phyloP scores from a whole-genome alignment of 2,113 vertebrate genomes.

The Hydropotes inermis region DNA sequence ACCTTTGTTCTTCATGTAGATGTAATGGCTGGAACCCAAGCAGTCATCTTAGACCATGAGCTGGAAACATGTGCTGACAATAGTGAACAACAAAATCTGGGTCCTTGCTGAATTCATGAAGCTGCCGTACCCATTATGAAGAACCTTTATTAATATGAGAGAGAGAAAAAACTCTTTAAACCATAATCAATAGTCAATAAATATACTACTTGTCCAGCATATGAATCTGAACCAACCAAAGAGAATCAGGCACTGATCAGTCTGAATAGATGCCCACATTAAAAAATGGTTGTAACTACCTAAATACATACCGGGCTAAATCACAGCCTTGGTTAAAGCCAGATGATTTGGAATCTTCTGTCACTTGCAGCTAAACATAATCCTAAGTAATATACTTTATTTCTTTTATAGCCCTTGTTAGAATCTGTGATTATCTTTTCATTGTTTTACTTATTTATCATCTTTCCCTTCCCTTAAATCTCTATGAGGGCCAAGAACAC shows the following conservation, averaged over 20 bases:
- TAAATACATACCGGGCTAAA: neutral
- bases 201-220: neutral
- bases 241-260: neutral
- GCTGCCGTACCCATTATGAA: neutral
- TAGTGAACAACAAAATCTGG: neutral
- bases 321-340: neutral
- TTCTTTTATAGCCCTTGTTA: neutral
- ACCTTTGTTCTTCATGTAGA: neutral
- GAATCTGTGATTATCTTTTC: neutral
- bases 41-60: neutral
- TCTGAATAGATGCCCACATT: neutral
- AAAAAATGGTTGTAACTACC: neutral
- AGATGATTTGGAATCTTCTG: neutral
- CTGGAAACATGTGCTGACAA: neutral
- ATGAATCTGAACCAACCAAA: neutral
- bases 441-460: neutral
- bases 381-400: neutral
- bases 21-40: neutral
- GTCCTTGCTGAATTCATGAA: neutral
- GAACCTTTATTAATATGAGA: neutral
- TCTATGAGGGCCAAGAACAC: neutral
- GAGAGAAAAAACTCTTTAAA: neutral
- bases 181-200: neutral
- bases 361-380: neutral
- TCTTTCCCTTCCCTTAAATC: neutral